A percentile compares a stretch with the other conserved stretches of the same genome.
phyloP scores from a whole-genome alignment of 2,888 invertebrate species.

The Mesoligia furuncula region DNA sequence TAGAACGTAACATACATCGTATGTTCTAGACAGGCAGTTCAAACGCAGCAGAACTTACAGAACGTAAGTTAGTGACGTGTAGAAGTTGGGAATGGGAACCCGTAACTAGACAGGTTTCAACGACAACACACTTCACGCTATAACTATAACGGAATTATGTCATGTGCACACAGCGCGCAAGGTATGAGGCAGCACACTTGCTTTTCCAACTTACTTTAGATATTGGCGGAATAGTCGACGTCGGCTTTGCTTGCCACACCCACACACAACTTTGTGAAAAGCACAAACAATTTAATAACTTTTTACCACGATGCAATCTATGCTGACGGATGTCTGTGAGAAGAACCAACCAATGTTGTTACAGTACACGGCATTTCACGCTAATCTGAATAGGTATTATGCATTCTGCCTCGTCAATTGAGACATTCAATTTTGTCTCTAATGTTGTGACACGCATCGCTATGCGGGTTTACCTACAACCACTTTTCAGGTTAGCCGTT shows the following conservation, averaged over 20 bases:
- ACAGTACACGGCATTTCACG: background rate
- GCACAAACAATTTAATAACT: no score
- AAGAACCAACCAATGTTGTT: background rate
- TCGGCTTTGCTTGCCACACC: background rate
- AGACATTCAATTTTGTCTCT: background rate
- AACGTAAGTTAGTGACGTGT: conserved; percentile 15
- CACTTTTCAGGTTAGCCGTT: background rate
- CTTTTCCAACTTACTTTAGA: background rate
- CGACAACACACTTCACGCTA: background rate
- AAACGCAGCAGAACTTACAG: conserved; percentile 16
- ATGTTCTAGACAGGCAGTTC: conserved; percentile 3
- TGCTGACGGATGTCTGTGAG: background rate
- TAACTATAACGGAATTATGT: conserved; percentile 2
- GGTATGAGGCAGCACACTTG: no score
- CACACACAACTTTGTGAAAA: no score
- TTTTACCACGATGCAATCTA: no score
- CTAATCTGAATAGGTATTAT: background rate
- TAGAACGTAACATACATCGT: conserved; percentile 5
- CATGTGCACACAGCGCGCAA: conserved; percentile 8
- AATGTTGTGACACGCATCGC: background rate
- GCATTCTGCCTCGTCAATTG: no score
- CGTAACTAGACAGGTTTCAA: conserved; percentile 15
- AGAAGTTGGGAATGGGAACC: background rate
- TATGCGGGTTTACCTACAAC: background rate
- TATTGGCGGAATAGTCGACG: background rate